Evolutionary conservation across 2,888 invertebrate species (phyloP).

Genomic region (Acronicta leporina): DNA sequence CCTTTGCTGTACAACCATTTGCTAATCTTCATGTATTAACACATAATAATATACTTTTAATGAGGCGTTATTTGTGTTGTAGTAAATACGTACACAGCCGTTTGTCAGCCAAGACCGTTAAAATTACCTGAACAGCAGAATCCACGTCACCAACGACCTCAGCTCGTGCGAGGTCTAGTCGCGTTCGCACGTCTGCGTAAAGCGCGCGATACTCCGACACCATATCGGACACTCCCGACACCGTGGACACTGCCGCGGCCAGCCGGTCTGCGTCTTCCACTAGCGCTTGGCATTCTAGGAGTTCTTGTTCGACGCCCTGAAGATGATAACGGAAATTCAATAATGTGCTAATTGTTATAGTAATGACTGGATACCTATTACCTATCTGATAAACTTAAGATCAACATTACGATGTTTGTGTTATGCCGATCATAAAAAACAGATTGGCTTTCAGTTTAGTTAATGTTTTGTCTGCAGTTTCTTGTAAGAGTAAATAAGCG

Average conservation of each 20-base stretch:
- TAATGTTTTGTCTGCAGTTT: too few species aligned
- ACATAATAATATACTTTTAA: too few species aligned
- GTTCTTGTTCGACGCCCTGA: constrained; percentile 78
- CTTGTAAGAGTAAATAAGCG: too few species aligned
- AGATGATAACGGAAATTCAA: constrained; percentile 3
- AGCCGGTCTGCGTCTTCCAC: constrained; percentile 80
- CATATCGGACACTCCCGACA: constrained; percentile 75
- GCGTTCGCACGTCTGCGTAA: constrained; percentile 73
- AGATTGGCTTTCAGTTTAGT: not conserved
- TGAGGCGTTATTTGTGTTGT: not conserved
- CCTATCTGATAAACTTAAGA: too few species aligned
- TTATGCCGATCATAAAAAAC: too few species aligned
- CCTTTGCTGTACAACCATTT: too few species aligned
- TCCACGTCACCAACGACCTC: constrained; percentile 80
- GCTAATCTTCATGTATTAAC: too few species aligned
- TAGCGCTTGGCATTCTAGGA: constrained; percentile 75
- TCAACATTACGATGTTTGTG: too few species aligned
- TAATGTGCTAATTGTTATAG: too few species aligned
- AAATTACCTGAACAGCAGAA: constrained; percentile 78
- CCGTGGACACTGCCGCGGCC: constrained; percentile 63
- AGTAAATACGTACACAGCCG: not conserved
- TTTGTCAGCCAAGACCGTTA: not conserved
- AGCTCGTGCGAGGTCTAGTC: constrained; percentile 76
- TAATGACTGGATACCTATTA: too few species aligned
- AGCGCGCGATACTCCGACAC: constrained; percentile 80